These are phyloP conservation scores for Actinostola sp. DNA, from an alignment of 92 coral and sea anemone species.

Conservation along the genomic window DNA sequence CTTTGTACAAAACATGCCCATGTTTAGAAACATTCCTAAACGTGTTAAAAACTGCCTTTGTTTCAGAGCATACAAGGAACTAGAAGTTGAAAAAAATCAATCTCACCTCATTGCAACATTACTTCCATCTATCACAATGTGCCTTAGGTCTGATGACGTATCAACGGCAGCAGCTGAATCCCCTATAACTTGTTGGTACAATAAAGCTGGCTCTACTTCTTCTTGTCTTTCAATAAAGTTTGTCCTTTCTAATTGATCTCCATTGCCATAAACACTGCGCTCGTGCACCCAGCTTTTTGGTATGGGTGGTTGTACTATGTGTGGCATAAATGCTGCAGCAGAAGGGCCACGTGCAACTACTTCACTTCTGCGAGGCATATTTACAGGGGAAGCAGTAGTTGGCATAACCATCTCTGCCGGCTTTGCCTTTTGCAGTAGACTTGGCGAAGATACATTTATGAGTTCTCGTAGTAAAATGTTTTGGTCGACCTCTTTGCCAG, in stretches of 20 bases:
- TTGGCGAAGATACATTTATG: slow-evolving; percentile 56
- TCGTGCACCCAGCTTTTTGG: background rate
- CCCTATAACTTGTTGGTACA: slow-evolving; percentile 72
- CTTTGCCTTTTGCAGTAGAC: slow-evolving; percentile 28
- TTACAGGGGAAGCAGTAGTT: background rate
- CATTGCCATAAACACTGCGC: background rate
- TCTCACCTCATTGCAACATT: slow-evolving; percentile 99
- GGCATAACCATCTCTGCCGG: slow-evolving; percentile 12
- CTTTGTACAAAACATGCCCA: background rate
- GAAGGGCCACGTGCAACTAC: slow-evolving; percentile 20
- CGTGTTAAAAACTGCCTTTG: no score
- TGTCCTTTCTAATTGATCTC: background rate
- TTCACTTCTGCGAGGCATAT: slow-evolving; percentile 3
- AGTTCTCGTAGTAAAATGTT: slow-evolving; percentile 91
- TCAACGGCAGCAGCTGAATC: slow-evolving; percentile 41
- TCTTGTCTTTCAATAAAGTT: background rate
- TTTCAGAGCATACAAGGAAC: no score
- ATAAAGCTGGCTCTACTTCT: slow-evolving; percentile 64
- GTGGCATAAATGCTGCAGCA: background rate
- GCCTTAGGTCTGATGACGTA: slow-evolving; percentile 74
- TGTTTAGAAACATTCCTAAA: background rate
- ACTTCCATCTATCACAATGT: slow-evolving; percentile 97
- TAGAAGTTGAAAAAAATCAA: background rate
- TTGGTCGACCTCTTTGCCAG: slow-evolving; percentile 77
- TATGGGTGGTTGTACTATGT: background rate